Conservation (phyloP, 2,888 invertebrate genomes). For the Vesta saturnalis region DNA sequence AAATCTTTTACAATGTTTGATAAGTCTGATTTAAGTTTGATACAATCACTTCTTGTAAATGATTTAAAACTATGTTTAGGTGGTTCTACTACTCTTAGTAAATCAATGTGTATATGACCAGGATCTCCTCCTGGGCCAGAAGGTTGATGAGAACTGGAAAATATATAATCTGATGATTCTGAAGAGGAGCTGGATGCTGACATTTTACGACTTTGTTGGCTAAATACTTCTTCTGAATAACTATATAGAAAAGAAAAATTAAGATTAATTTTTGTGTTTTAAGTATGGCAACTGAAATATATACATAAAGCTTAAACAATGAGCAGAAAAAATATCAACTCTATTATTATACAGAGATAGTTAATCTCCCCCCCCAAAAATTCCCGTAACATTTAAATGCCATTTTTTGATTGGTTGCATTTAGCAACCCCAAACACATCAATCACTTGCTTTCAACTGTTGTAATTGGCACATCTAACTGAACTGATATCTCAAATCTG, state of each 20-base stretch:
- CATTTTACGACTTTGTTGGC: slow-evolving; percentile 72
- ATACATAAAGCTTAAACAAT: too few species aligned
- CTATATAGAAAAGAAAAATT: slow-evolving; percentile 55
- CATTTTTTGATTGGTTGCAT: too few species aligned
- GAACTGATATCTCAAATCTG: too few species aligned
- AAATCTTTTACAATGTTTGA: slow-evolving; percentile 46
- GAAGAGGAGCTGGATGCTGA: slow-evolving; percentile 61
- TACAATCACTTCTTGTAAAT: slow-evolving; percentile 51
- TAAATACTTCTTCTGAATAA: slow-evolving; percentile 75
- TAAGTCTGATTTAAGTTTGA: slow-evolving; percentile 52
- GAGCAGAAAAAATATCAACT: too few species aligned
- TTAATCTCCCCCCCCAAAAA: too few species aligned
- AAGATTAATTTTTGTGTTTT: not conserved
- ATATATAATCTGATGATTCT: slow-evolving; percentile 61
- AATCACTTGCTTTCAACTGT: too few species aligned
- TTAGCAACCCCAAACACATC: too few species aligned
- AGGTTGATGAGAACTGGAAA: slow-evolving; percentile 39
- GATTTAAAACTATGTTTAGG: slow-evolving; percentile 36
- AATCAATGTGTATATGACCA: slow-evolving; percentile 1
- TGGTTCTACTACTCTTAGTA: slow-evolving; percentile 25
- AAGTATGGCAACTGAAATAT: too few species aligned
- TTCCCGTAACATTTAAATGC: too few species aligned
- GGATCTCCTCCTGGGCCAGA: slow-evolving; percentile 40
- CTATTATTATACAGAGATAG: too few species aligned
- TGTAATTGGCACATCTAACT: too few species aligned